A percentile compares a stretch with the other conserved stretches of the same genome.
These are phyloP conservation scores for Conomelus anceps DNA, from an alignment of 2,888 invertebrate genomes.

Conservation along the genomic window DNA sequence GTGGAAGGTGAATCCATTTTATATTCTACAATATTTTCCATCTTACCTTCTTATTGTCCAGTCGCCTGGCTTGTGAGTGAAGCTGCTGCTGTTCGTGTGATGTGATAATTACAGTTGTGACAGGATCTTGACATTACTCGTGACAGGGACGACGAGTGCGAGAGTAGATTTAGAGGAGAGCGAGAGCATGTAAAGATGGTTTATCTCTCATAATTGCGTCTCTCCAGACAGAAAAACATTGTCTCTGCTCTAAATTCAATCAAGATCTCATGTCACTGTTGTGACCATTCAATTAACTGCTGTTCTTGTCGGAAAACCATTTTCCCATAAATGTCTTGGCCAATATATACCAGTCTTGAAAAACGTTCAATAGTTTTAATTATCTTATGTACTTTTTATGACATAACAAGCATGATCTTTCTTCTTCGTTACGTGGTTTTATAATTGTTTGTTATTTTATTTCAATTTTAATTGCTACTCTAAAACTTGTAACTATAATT, in stretches of 20 bases:
- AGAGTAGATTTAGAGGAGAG: no score
- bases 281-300: not conserved
- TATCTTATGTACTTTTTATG: not conserved
- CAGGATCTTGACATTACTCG: not conserved
- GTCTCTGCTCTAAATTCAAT: not conserved
- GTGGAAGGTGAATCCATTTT: no score
- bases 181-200: not conserved
- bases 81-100: not conserved
- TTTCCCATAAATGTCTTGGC: not conserved
- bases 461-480: not conserved
- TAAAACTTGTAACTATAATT: not conserved
- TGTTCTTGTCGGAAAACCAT: not conserved
- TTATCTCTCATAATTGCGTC: not conserved
- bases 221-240: not conserved
- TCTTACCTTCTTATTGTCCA: not conserved
- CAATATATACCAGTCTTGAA: not conserved
- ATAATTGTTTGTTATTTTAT: no score
- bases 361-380: not conserved
- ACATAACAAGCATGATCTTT: not conserved
- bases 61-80: not conserved
- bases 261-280: not conserved
- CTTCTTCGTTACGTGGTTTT: no score
- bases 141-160: no score
- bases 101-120: not conserved
- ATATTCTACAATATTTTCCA: not conserved